A percentile compares a stretch with the other conserved stretches of the same genome.
phyloP scores from a whole-genome alignment of 1,140 invertebrate species.

The Ridgeia piscesae region DNA sequence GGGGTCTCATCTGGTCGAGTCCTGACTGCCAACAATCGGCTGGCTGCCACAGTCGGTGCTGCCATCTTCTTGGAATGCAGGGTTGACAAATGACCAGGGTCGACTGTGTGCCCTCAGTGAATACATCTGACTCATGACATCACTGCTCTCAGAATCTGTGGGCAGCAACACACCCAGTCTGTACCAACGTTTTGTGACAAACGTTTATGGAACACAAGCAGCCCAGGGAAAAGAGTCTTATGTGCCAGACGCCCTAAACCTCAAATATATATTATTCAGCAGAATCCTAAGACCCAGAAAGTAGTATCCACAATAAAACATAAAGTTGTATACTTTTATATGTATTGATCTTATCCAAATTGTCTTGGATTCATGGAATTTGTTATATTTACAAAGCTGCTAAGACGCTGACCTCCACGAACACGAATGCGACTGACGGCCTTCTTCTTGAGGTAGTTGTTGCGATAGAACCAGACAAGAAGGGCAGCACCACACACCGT shows the following conservation, averaged over 20 bases:
- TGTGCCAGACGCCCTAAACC: too few species aligned
- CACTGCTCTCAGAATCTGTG: neutral
- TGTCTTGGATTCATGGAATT: too few species aligned
- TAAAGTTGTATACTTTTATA: too few species aligned
- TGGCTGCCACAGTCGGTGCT: neutral
- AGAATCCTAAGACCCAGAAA: too few species aligned
- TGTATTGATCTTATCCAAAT: too few species aligned
- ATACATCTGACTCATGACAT: slow-evolving; percentile 1
- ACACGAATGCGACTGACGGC: neutral
- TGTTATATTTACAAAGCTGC: too few species aligned
- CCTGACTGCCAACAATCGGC: neutral
- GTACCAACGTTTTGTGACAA: too few species aligned
- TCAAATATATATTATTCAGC: too few species aligned
- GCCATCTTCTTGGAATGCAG: neutral
- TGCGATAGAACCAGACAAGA: neutral
- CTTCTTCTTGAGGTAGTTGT: neutral
- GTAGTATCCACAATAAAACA: too few species aligned
- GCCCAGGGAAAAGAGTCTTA: too few species aligned
- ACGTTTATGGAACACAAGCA: too few species aligned
- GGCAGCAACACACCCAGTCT: neutral
- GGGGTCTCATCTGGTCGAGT: neutral
- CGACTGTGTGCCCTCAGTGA: neutral
- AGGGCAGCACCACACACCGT: neutral
- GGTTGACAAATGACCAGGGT: neutral
- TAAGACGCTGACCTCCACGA: neutral